These are phyloP conservation scores for Schizopygopsis malacanthus DNA, from an alignment of 2,797 vertebrate genomes.

Conservation along the genomic window DNA sequence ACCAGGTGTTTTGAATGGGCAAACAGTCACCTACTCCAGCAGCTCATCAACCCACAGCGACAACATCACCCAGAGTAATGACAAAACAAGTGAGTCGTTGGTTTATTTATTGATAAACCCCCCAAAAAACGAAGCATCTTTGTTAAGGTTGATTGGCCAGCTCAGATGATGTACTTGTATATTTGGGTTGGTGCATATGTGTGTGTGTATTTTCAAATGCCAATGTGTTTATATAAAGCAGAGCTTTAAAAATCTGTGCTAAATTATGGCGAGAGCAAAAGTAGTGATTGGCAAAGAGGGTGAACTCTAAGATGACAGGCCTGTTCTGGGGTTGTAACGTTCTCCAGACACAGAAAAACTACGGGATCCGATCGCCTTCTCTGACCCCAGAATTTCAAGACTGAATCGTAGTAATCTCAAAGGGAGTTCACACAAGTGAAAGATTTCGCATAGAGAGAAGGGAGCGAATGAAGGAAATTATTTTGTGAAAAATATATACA, in stretches of 20 bases:
- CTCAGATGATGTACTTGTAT: slow-evolving; percentile 57
- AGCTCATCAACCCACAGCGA: slow-evolving; percentile 50
- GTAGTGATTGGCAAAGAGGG: slow-evolving; percentile 60
- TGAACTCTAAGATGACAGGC: slow-evolving; percentile 77
- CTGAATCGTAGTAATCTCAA: slow-evolving; percentile 70
- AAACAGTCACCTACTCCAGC: slow-evolving; percentile 45
- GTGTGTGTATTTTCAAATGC: slow-evolving; percentile 57
- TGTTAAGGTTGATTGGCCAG: neutral
- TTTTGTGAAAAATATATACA: slow-evolving; percentile 21
- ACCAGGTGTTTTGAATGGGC: slow-evolving; percentile 54
- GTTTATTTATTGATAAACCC: slow-evolving; percentile 11
- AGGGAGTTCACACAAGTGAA: slow-evolving; percentile 50
- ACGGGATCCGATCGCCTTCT: slow-evolving; percentile 67
- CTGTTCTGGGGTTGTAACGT: slow-evolving; percentile 71
- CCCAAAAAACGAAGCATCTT: neutral
- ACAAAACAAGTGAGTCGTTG: slow-evolving; percentile 54
- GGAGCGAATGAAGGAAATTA: slow-evolving; percentile 35
- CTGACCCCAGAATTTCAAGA: slow-evolving; percentile 75
- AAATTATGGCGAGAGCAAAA: slow-evolving; percentile 61
- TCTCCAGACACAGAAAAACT: slow-evolving; percentile 75
- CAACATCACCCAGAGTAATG: slow-evolving; percentile 48
- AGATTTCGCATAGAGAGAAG: slow-evolving; percentile 53
- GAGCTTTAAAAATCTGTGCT: slow-evolving; percentile 67
- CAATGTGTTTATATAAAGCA: slow-evolving; percentile 54
- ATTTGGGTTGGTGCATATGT: slow-evolving; percentile 59